Percentiles rank a stretch among this genome's conserved stretches.
phyloP scores from a whole-genome alignment of 2,113 vertebrate species.

The Guaruba guarouba region DNA sequence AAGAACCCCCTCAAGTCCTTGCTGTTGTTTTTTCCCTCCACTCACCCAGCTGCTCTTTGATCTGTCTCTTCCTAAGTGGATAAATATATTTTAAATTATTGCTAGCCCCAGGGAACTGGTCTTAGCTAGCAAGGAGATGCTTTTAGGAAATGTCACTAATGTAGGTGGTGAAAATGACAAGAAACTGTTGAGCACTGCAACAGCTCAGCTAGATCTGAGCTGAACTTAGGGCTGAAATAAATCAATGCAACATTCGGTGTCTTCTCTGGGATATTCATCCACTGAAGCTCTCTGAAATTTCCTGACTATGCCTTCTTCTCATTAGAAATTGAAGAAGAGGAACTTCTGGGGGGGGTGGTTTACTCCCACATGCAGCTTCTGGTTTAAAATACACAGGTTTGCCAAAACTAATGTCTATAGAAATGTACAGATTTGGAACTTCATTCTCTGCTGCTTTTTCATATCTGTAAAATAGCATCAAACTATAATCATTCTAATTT shows the following conservation, averaged over 20 bases:
- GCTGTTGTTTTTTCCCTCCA: background rate
- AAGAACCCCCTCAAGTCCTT: slow-evolving; percentile 6
- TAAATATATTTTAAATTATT: slow-evolving; percentile 63
- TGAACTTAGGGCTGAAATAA: background rate
- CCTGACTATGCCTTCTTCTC: background rate
- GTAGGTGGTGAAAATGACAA: background rate
- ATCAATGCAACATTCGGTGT: background rate
- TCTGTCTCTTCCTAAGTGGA: slow-evolving; percentile 25
- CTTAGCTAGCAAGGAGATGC: background rate
- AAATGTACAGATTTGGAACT: background rate
- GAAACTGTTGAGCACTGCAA: background rate
- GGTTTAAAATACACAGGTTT: background rate
- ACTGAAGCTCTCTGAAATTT: background rate
- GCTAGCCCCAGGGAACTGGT: background rate
- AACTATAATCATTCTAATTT: background rate
- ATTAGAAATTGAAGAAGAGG: background rate
- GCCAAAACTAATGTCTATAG: background rate
- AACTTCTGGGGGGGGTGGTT: background rate
- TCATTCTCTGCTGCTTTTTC: background rate
- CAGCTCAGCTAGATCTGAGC: background rate
- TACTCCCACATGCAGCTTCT: background rate
- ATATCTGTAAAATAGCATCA: background rate
- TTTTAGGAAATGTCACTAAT: slow-evolving; percentile 26
- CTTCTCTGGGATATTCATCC: background rate
- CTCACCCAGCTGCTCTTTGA: slow-evolving; percentile 1